Conservation (phyloP, 2,888 invertebrate species). For the Drosophila conformis region DNA sequence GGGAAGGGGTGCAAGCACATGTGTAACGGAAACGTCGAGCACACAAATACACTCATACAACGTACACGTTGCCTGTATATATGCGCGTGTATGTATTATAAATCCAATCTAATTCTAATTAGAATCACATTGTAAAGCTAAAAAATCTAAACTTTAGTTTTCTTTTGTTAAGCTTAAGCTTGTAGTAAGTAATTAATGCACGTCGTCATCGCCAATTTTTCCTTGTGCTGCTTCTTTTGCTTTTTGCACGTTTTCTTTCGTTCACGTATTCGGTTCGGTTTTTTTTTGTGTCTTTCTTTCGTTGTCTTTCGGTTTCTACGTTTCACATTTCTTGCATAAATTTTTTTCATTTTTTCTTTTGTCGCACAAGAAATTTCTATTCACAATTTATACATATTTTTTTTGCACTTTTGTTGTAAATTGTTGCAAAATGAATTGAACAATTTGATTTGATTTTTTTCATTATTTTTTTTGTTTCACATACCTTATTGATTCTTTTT, state of each 20-base stretch:
- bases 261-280: slow-evolving; percentile 57
- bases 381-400: slow-evolving; percentile 53
- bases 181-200: slow-evolving; percentile 63
- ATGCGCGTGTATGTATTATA: slow-evolving; percentile 1
- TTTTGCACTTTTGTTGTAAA: slow-evolving; percentile 42
- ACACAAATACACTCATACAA: slow-evolving; percentile 25
- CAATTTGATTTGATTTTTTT: slow-evolving; percentile 54
- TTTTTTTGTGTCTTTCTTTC: slow-evolving; percentile 45
- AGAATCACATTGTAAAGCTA: slow-evolving; percentile 28
- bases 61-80: slow-evolving; percentile 66
- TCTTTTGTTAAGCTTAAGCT: slow-evolving; percentile 32
- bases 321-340: slow-evolving; percentile 83
- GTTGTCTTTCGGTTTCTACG: slow-evolving; percentile 71
- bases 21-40: slow-evolving; percentile 66
- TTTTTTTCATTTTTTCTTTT: slow-evolving; percentile 62
- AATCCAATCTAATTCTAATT: slow-evolving; percentile 44
- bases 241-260: slow-evolving; percentile 75
- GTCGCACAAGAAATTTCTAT: slow-evolving; percentile 66
- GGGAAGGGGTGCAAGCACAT: slow-evolving; percentile 15
- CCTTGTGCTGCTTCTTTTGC: slow-evolving; percentile 35
- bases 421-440: slow-evolving; percentile 47
- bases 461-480: slow-evolving; percentile 61
- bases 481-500: slow-evolving; percentile 97
- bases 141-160: slow-evolving; percentile 54
- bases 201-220: slow-evolving; percentile 74